Evolutionary conservation across 1,140 invertebrate species (phyloP), one percentile per base, ranked within the genome.

Genomic region (Physella acuta): DNA sequence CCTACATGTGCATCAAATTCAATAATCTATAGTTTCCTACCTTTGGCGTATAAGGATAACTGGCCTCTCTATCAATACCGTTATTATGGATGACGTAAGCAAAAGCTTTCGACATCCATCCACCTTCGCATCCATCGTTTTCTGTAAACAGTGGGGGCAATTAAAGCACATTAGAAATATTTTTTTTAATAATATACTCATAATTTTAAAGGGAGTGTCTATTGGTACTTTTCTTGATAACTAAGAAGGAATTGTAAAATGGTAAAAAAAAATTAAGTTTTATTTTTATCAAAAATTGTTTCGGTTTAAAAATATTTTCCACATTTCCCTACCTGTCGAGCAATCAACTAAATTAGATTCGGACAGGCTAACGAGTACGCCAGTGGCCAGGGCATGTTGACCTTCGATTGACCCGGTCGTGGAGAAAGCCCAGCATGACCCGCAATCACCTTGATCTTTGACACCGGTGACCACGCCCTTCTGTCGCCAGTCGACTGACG

Each of bases 261-360:
- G n/a, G n/a, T n/a, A n/a, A n/a, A n/a, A n/a, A n/a, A n/a, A n/a
- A n/a, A n/a, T n/a, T n/a, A n/a, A n/a, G n/a, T n/a, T n/a, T n/a
- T n/a, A n/a, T n/a, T n/a, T n/a, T n/a, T n/a, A n/a, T n/a, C n/a
- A n/a, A n/a, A n/a, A n/a, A n/a, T n/a, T n/a, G n/a, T n/a, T n/a
- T n/a, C n/a, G n/a, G n/a, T n/a, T n/a, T n/a, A n/a, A n/a, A n/a
- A n/a, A n/a, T n/a, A n/a, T n/a, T n/a, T n/a, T n/a, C n/a, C n/a
- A n/a, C n/a, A n/a, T n/a, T n/a, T n/a, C n/a, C n/a, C n/a, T n/a
- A n/a, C n/a, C n/a, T n/a, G n/a, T n/a, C 1, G 94, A 96, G 80
- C 97, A 99, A 87, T 99, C 97, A 33, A 99, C 88, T 56, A 99
- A 86, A 84, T 99, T 98, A 87, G 99, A 96, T 87, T 99, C 97